Evolutionary conservation across 2,888 invertebrate genomes (phyloP).

Genomic region (Empis stercorea): DNA sequence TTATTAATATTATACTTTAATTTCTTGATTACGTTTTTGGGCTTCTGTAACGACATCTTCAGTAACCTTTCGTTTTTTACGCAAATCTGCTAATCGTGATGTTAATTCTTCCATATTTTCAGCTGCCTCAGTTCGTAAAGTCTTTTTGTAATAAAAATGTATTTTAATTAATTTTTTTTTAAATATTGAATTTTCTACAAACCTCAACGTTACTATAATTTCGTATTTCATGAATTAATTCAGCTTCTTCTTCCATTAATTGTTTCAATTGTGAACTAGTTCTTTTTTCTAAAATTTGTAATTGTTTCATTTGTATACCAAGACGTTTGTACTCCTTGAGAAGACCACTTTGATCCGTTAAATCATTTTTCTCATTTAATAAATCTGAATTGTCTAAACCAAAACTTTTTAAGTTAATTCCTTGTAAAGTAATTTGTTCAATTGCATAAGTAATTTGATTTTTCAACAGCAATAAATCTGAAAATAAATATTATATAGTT

Average conservation of each 20-base stretch:
- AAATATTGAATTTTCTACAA: not conserved
- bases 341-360: constrained; percentile 15
- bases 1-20: constrained; percentile 17
- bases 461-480: constrained; percentile 16
- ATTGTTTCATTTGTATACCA: constrained; percentile 17
- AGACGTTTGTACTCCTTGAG: constrained; percentile 17
- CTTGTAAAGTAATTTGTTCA: constrained; percentile 17
- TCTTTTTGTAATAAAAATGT: constrained; percentile 1
- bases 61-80: constrained; percentile 16
- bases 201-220: constrained; percentile 15
- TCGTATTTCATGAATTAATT: constrained; percentile 12
- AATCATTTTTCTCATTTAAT: constrained; percentile 13
- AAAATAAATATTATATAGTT: not conserved
- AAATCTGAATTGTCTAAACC: constrained; percentile 8
- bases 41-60: constrained; percentile 16
- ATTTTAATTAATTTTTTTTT: too few relatives aligned
- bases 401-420: constrained; percentile 13
- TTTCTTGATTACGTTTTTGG: constrained; percentile 12
- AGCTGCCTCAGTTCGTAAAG: constrained; percentile 14
- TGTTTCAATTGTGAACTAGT: constrained; percentile 13
- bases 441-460: constrained; percentile 18
- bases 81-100: constrained; percentile 14
- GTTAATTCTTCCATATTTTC: constrained; percentile 14
- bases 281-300: constrained; percentile 17
- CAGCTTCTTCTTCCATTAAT: constrained; percentile 10